Conservation (phyloP, 2,113 vertebrate species). For the Apistogramma diplotaenia region DNA sequence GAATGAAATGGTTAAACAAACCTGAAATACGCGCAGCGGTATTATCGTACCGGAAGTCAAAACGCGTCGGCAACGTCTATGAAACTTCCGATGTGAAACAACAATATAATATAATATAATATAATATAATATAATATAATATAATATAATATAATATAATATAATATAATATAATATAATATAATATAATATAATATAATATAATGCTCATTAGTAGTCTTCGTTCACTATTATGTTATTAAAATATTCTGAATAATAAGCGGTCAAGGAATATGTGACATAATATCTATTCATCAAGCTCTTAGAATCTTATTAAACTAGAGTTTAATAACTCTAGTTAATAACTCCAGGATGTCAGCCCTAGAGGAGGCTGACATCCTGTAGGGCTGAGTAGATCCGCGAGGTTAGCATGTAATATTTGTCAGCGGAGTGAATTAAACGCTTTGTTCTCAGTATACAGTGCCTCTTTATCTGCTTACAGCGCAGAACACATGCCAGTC, state of each 20-base stretch:
- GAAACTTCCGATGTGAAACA: constrained; percentile 39
- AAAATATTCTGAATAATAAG: background rate
- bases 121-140: background rate
- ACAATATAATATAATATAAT: background rate
- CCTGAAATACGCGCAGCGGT: constrained; percentile 74
- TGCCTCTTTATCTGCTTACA: too few relatives aligned
- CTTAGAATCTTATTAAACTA: background rate
- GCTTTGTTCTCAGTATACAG: background rate
- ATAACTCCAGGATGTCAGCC: too few relatives aligned
- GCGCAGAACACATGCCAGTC: background rate
- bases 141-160: background rate
- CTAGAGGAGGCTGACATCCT: too few relatives aligned
- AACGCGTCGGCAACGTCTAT: background rate
- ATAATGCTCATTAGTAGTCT: background rate
- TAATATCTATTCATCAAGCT: background rate
- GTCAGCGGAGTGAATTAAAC: background rate
- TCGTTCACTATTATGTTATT: background rate
- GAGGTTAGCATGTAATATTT: background rate
- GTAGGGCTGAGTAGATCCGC: background rate
- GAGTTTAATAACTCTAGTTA: too few relatives aligned
- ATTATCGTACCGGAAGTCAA: constrained; percentile 63
- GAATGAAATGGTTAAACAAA: constrained; percentile 42
- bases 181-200: background rate
- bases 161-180: background rate
- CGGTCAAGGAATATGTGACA: background rate